phyloP scores from a whole-genome alignment of 2,797 vertebrate species.

The Simalia tracyae region DNA sequence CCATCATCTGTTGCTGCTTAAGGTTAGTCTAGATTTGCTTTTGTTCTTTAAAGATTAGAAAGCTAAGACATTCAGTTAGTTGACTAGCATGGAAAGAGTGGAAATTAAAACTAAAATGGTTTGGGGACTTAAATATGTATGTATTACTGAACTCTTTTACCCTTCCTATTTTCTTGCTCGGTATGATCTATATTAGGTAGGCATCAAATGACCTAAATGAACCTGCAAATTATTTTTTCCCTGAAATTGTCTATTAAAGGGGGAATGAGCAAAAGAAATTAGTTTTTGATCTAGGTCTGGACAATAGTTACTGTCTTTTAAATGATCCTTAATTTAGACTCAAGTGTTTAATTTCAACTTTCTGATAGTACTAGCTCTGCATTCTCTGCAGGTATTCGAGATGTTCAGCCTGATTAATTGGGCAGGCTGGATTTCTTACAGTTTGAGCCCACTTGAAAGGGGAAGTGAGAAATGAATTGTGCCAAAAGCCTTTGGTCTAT shows the following conservation, averaged over 20 bases:
- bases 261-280: not conserved
- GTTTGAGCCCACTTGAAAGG: constrained; percentile 58
- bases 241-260: constrained; percentile 39
- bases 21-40: constrained; percentile 8
- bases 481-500: constrained; percentile 46
- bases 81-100: constrained; percentile 23
- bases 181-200: constrained; percentile 6
- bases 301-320: constrained; percentile 40
- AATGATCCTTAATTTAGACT: constrained; percentile 51
- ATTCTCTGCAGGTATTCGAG: constrained; percentile 54
- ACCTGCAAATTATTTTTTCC: constrained; percentile 29
- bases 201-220: not conserved
- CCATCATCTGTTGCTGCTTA: constrained; percentile 35
- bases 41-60: constrained; percentile 20
- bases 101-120: constrained; percentile 29
- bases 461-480: constrained; percentile 55
- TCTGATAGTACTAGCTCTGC: constrained; percentile 30
- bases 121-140: constrained; percentile 23
- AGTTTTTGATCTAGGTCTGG: constrained; percentile 18
- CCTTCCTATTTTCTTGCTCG: constrained; percentile 18
- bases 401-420: constrained; percentile 55
- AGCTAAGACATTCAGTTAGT: constrained; percentile 23
- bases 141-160: constrained; percentile 11
- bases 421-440: constrained; percentile 49
- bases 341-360: constrained; percentile 51